phyloP scores from a whole-genome alignment of 2,113 vertebrate genomes.

The Paraplagusia blochii region DNA sequence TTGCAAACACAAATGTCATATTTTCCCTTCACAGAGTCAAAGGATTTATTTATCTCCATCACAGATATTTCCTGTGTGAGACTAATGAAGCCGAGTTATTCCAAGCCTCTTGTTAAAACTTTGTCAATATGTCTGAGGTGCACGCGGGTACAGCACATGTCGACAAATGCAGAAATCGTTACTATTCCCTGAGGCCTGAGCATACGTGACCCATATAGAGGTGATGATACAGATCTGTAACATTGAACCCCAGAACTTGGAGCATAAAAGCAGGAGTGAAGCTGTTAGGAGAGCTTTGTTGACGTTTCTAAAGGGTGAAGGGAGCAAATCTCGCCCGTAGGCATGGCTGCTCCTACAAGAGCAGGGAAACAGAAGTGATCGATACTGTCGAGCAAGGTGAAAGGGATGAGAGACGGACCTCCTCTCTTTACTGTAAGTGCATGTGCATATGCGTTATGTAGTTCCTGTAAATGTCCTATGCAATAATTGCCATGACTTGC shows the following conservation, averaged over 20 bases:
- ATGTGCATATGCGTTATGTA: background rate
- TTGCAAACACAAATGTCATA: slow-evolving; percentile 3
- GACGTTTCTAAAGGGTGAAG: slow-evolving; percentile 12
- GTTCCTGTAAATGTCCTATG: background rate
- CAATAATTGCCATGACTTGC: background rate
- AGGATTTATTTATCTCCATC: slow-evolving; percentile 4
- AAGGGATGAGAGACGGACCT: background rate
- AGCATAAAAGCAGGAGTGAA: background rate
- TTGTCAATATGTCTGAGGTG: background rate
- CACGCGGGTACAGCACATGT: background rate
- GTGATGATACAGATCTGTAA: background rate
- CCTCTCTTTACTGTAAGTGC: background rate
- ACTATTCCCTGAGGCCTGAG: background rate
- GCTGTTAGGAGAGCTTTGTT: slow-evolving; percentile 2
- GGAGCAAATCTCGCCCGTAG: background rate
- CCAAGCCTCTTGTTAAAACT: background rate
- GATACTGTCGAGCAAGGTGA: background rate
- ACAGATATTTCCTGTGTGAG: background rate
- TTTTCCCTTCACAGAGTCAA: background rate
- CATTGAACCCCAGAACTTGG: slow-evolving; percentile 4
- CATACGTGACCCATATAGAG: background rate
- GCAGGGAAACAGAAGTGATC: background rate
- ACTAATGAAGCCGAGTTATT: slow-evolving; percentile 6
- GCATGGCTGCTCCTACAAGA: slow-evolving; percentile 1
- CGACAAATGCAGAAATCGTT: background rate